Evolutionary conservation across 2,797 vertebrate species (phyloP).

Genomic region (Amblyopsis hoosieri): DNA sequence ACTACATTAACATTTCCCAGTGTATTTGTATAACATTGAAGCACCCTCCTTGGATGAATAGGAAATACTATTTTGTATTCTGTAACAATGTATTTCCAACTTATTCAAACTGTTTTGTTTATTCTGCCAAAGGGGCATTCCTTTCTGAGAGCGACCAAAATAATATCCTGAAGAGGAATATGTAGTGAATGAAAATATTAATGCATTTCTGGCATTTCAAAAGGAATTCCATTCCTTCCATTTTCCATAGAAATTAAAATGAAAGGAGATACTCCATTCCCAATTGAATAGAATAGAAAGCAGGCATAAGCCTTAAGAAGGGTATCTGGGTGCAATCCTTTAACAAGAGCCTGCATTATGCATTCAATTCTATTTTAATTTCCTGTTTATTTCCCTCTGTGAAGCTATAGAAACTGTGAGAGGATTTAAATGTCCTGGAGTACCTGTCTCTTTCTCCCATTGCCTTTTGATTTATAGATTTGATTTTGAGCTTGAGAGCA

Average conservation of each 20-base stretch:
- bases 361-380: constrained; percentile 68
- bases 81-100: too few species aligned
- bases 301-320: constrained; percentile 47
- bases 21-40: too few species aligned
- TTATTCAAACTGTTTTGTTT: too few species aligned
- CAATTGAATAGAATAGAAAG: constrained; percentile 53
- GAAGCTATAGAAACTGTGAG: constrained; percentile 65
- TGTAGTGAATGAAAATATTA: constrained; percentile 7
- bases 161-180: constrained; percentile 16
- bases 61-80: too few species aligned
- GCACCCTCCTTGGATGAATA: too few species aligned
- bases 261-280: constrained; percentile 36
- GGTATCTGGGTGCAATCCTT: constrained; percentile 58
- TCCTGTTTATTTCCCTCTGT: constrained; percentile 72
- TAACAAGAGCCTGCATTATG: constrained; percentile 46
- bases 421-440: constrained; percentile 74
- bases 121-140: constrained; percentile 20
- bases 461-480: constrained; percentile 77
- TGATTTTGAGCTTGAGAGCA: constrained; percentile 72
- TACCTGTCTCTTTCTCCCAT: constrained; percentile 63
- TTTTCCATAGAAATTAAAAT: constrained; percentile 54
- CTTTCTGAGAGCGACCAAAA: constrained; percentile 6
- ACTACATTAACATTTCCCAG: too few species aligned
- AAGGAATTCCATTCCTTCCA: constrained; percentile 33
- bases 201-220: constrained; percentile 22